Evolutionary conservation across 2,888 invertebrate species (phyloP), one percentile per base, ranked within the genome.

Genomic region (Erebia epiphron): DNA sequence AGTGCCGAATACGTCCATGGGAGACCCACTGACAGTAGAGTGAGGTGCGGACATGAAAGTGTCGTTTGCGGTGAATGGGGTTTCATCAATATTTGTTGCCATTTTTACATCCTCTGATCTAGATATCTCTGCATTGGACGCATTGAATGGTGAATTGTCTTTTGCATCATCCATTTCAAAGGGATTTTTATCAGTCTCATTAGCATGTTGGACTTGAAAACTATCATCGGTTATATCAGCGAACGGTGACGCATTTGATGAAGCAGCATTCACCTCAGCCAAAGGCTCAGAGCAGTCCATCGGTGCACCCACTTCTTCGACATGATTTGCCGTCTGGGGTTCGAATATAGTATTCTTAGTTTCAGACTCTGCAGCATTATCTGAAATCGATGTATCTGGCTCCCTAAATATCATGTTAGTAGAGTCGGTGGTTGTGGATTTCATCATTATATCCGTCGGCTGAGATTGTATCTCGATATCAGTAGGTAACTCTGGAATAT

Each of bases 241-340:
- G 77, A 91, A 90, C 1, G 91, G 89, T 52, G 91, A 90, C 4
- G 83, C 79, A 21, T 84, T 83, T n/a, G 82, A 78, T 1, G 83
- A 76, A 8, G 77, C 72, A 7, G 78, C 72, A 1, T 79, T 71
- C 1, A 75, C 74, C 26, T 83, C 85, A 16, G 76, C 73, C 1
- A 79, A 79, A 1, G 85, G 82, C 72, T 92, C 91, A 2, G 91
- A 86, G 73, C 87, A 89, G 75, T 92, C 92, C 88, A 92, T 91
- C 2, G 87, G 86, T 7, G 83, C 82, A 21, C 72, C 73, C 14
- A 61, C 60, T 26, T 76, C 73, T 68, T 73, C 74, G 1, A 62
- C 64, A 11, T 70, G 35, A n/a, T 69, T 54, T n/a, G 62, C 21
- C 4, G 66, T 9, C 41, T 56, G 26, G 50, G 52, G 61, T 21